A percentile compares a stretch with the other conserved stretches of the same genome.
Evolutionary conservation across 2,113 vertebrate species (phyloP).

Genomic region (Alectura lathami): DNA sequence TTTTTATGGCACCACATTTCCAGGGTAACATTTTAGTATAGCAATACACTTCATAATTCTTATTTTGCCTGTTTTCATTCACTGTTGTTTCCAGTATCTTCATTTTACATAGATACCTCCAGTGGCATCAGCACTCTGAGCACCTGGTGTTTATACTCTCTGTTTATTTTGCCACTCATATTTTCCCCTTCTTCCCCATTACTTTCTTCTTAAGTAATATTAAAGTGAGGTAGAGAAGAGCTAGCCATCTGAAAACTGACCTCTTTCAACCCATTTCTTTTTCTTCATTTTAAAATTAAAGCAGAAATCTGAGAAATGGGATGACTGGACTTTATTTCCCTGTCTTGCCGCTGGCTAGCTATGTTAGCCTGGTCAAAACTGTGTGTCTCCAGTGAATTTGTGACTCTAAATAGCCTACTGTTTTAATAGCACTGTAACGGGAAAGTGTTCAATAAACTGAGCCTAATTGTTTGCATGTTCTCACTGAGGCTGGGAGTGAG

Average conservation of each 20-base stretch:
- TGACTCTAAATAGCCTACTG: not conserved
- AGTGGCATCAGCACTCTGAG: not conserved
- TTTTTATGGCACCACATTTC: not conserved
- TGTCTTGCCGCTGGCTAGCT: not conserved
- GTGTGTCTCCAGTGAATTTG: not conserved
- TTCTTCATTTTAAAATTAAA: slow-evolving; percentile 5
- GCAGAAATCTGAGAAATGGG: not conserved
- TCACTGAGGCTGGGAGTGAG: not conserved
- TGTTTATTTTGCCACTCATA: not conserved
- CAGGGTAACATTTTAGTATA: not conserved
- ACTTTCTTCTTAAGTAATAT: not conserved
- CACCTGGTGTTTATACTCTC: not conserved
- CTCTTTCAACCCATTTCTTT: not conserved
- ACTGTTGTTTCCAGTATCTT: not conserved
- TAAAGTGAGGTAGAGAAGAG: not conserved
- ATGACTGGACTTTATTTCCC: not conserved
- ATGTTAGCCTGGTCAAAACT: not conserved
- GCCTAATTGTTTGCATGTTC: not conserved
- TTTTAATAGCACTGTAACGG: not conserved
- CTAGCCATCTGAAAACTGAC: not conserved
- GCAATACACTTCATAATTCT: not conserved
- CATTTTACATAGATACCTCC: not conserved
- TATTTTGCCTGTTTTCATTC: not conserved
- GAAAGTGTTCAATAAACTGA: not conserved
- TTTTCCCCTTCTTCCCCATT: not conserved